Conservation (phyloP, 2,888 invertebrate species). For the Ophion obscuratus region DNA sequence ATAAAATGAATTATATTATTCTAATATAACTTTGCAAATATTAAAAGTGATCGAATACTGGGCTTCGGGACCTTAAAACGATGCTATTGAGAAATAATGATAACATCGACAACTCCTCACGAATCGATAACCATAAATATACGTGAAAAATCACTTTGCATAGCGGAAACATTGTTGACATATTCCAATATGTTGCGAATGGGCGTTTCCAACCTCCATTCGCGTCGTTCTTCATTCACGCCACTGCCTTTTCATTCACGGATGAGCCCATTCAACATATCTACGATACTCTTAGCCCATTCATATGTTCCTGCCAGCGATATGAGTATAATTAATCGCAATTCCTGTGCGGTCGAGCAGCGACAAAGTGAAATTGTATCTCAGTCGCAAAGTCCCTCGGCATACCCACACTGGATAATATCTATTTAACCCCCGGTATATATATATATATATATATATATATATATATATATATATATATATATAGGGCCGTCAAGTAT, state of each 20-base stretch:
- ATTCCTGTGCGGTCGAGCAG: constrained; percentile 18
- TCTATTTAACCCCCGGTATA: constrained; percentile 1
- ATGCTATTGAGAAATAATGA: neutral
- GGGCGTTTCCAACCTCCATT: neutral
- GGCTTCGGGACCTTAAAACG: neutral
- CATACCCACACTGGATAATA: constrained; percentile 5
- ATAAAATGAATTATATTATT: too few species aligned
- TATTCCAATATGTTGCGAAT: neutral
- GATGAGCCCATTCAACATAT: neutral
- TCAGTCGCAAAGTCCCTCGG: neutral
- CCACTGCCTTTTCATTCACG: neutral
- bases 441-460: neutral
- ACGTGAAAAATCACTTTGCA: too few species aligned
- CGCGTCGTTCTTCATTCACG: neutral
- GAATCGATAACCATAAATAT: too few species aligned
- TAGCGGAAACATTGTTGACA: neutral
- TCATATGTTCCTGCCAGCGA: neutral
- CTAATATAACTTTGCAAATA: too few species aligned
- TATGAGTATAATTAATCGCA: constrained; percentile 26
- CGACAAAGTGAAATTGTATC: constrained; percentile 31
- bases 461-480: neutral
- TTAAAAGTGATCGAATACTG: neutral
- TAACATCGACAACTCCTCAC: too few species aligned
- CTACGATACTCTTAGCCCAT: neutral
- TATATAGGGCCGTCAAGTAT: neutral